Percentiles rank a stretch among this genome's conserved stretches.
phyloP scores from a whole-genome alignment of 1,140 invertebrate species.

The Dendrolimus punctatus region DNA sequence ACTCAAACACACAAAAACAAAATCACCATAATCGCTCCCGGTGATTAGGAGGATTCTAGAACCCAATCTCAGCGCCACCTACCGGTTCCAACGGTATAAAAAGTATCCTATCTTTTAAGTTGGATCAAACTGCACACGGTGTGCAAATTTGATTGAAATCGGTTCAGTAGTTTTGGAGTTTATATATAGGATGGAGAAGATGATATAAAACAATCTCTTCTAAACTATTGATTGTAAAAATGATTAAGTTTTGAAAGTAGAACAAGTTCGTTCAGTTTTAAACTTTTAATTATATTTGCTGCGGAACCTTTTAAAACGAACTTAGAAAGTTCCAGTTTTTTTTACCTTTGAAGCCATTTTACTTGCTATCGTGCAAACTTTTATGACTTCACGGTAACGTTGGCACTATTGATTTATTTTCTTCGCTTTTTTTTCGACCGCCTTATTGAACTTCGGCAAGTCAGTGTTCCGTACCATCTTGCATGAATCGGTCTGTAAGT shows the following conservation, averaged over 20 bases:
- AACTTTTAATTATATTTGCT: background rate
- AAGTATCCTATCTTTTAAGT: too few relatives aligned
- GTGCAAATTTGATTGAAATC: too few relatives aligned
- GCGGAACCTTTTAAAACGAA: conserved; percentile 1
- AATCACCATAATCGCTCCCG: too few relatives aligned
- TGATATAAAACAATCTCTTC: background rate
- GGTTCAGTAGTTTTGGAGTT: too few relatives aligned
- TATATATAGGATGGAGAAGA: too few relatives aligned
- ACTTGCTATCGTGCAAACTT: conserved; percentile 19
- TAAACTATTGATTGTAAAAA: background rate
- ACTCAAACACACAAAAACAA: too few relatives aligned
- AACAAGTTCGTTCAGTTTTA: too few relatives aligned
- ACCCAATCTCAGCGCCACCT: too few relatives aligned
- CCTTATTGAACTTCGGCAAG: conserved; percentile 11
- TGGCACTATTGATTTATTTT: conserved; percentile 18
- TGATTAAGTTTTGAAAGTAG: background rate
- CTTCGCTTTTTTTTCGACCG: conserved; percentile 9
- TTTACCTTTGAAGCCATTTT: conserved; percentile 8
- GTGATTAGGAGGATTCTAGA: too few relatives aligned
- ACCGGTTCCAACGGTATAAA: too few relatives aligned
- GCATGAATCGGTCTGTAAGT: conserved; percentile 7
- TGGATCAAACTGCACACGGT: too few relatives aligned
- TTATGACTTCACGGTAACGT: conserved; percentile 11
- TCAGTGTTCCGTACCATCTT: conserved; percentile 7
- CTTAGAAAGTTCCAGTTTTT: conserved; percentile 2